A percentile compares a stretch with the other conserved stretches of the same genome.
Conservation (phyloP, 2,797 vertebrate species). For the Eleutherodactylus coqui region DNA sequence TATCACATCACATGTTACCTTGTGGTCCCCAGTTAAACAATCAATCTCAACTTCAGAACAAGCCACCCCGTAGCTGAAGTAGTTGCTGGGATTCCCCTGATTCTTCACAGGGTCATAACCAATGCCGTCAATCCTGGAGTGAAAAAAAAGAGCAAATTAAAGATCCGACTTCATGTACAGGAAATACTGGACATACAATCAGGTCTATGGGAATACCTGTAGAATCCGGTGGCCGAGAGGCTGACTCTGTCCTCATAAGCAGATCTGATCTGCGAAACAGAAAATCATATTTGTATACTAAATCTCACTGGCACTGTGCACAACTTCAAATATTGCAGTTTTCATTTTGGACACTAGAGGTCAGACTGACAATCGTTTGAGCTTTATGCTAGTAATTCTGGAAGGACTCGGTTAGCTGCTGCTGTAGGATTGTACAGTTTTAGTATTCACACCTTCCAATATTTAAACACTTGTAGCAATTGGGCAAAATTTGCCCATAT, state of each 20-base stretch:
- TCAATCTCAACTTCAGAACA: slow-evolving; percentile 96
- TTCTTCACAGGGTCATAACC: slow-evolving; percentile 85
- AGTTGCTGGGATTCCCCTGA: slow-evolving; percentile 84
- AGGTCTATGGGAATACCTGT: slow-evolving; percentile 81
- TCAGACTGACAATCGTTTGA: background rate
- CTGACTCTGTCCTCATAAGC: slow-evolving; percentile 87
- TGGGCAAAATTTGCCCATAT: too few species aligned
- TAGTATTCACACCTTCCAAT: too few species aligned
- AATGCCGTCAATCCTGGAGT: slow-evolving; percentile 77
- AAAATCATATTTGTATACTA: background rate
- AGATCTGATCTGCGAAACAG: slow-evolving; percentile 77
- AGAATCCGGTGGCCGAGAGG: slow-evolving; percentile 91
- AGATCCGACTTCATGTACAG: background rate
- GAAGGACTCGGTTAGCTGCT: background rate
- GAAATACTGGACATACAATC: background rate
- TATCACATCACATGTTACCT: slow-evolving; percentile 74
- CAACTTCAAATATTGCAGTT: background rate
- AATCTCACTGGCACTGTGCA: background rate
- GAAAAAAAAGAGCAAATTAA: background rate
- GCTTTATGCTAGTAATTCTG: background rate
- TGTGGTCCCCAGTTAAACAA: slow-evolving; percentile 92
- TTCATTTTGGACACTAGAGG: background rate
- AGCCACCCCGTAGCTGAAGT: slow-evolving; percentile 88
- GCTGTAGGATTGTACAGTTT: too few species aligned
- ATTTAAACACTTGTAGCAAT: too few species aligned